Percentiles rank a stretch among this genome's conserved stretches.
Conservation (phyloP, 2,113 vertebrate species). For the Rhombomys opimus region DNA sequence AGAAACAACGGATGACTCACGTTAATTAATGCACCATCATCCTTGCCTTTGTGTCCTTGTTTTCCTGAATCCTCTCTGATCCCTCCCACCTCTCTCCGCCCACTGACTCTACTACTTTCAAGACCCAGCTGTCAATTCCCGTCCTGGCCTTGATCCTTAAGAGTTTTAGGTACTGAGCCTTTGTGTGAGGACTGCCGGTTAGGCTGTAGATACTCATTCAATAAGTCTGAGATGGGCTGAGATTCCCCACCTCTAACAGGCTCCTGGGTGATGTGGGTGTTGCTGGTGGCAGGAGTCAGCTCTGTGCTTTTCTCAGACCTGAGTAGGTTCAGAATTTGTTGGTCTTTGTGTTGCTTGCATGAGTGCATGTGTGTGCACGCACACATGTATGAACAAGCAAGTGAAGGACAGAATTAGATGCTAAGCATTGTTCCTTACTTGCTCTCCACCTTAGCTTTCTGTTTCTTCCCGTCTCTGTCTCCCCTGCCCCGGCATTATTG, state of each 20-base stretch:
- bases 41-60: slow-evolving; percentile 36
- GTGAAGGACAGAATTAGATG: not conserved
- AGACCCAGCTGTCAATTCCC: not conserved
- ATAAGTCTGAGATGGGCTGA: not conserved
- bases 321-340: slow-evolving; percentile 11
- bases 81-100: not conserved
- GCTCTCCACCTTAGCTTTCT: not conserved
- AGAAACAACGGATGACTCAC: slow-evolving; percentile 54
- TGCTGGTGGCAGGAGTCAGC: not conserved
- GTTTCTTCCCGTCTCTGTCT: not conserved
- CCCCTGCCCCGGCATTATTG: not conserved
- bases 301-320: slow-evolving; percentile 12
- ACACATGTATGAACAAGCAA: not conserved
- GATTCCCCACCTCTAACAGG: not conserved
- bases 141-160: not conserved
- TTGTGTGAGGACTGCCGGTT: not conserved
- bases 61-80: not conserved
- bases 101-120: not conserved
- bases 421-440: not conserved
- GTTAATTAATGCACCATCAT: not conserved
- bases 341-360: not conserved
- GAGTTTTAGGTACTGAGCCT: not conserved
- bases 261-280: not conserved
- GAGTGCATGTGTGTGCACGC: not conserved
- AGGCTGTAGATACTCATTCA: not conserved